A percentile compares a stretch with the other conserved stretches of the same genome.
These are phyloP conservation scores for Branchipolynoe longqiensis DNA, from an alignment of 2,888 invertebrate species.

Conservation along the genomic window DNA sequence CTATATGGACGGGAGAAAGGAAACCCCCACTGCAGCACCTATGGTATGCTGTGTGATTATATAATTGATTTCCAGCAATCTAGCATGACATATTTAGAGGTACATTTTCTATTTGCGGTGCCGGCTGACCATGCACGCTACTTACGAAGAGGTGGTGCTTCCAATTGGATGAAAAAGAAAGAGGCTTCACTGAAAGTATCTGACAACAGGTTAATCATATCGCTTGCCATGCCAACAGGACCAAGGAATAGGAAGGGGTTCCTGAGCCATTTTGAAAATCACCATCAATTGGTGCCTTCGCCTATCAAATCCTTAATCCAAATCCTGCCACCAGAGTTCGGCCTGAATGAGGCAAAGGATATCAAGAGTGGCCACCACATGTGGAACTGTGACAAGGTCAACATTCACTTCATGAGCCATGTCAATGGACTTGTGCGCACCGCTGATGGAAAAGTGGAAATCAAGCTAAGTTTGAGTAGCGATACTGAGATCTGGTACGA, in stretches of 20 bases:
- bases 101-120: neutral
- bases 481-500: conserved; percentile 37
- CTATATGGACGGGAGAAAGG: conserved; percentile 17
- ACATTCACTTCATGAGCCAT: neutral
- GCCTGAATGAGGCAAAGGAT: conserved; percentile 4
- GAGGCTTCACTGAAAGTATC: conserved; percentile 15
- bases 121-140: conserved; percentile 38
- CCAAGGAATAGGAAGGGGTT: neutral
- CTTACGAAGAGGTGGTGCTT: conserved; percentile 23
- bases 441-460: neutral
- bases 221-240: conserved; percentile 19
- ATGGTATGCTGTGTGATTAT: conserved; percentile 49
- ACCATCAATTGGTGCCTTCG: conserved; percentile 2
- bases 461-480: neutral
- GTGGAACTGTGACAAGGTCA: neutral
- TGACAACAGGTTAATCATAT: conserved; percentile 12
- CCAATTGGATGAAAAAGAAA: conserved; percentile 33
- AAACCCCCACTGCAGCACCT: neutral
- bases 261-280: neutral
- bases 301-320: neutral
- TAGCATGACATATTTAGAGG: neutral
- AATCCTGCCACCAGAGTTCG: conserved; percentile 17
- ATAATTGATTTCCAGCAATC: conserved; percentile 28
- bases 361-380: neutral
- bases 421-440: conserved; percentile 26